These are phyloP conservation scores for Agrenia bidenticulata DNA, from an alignment of 2,888 invertebrate species.

Conservation along the genomic window DNA sequence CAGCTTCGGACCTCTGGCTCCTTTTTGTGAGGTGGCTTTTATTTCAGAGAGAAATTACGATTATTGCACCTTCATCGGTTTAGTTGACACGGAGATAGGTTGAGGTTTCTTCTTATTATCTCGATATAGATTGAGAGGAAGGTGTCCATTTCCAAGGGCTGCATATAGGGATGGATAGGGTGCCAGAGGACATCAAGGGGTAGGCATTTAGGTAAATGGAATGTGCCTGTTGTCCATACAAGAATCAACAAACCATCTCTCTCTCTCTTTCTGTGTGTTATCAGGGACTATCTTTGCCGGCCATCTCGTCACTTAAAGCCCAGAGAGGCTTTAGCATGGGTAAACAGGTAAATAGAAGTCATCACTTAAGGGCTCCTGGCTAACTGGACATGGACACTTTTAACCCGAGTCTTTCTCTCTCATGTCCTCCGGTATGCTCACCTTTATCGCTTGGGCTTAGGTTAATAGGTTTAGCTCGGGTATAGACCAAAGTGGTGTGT, in stretches of 20 bases:
- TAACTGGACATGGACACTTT: constrained; percentile 29
- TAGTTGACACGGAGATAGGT: neutral
- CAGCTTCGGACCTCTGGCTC: neutral
- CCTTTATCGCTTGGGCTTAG: neutral
- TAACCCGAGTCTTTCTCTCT: neutral
- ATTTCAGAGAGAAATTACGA: constrained; percentile 48
- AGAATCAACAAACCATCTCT: constrained; percentile 40
- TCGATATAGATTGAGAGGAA: neutral
- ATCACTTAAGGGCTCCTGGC: neutral
- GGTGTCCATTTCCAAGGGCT: too few relatives aligned
- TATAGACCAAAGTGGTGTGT: neutral
- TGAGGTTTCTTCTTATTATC: constrained; percentile 9
- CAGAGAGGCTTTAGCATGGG: neutral
- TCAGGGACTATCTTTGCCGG: constrained; percentile 30
- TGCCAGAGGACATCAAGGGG: neutral
- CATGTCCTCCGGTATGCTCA: constrained; percentile 3
- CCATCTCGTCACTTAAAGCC: constrained; percentile 39
- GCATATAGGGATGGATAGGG: too few relatives aligned
- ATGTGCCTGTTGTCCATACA: constrained; percentile 48
- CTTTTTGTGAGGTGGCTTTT: neutral
- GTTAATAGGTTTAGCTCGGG: constrained; percentile 2
- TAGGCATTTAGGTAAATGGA: constrained; percentile 32
- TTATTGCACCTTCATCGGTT: constrained; percentile 52
- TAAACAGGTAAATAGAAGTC: constrained; percentile 15
- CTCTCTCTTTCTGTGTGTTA: constrained; percentile 6